Conservation (phyloP, 1,140 invertebrate genomes). For the Cheumatopsyche charites region DNA sequence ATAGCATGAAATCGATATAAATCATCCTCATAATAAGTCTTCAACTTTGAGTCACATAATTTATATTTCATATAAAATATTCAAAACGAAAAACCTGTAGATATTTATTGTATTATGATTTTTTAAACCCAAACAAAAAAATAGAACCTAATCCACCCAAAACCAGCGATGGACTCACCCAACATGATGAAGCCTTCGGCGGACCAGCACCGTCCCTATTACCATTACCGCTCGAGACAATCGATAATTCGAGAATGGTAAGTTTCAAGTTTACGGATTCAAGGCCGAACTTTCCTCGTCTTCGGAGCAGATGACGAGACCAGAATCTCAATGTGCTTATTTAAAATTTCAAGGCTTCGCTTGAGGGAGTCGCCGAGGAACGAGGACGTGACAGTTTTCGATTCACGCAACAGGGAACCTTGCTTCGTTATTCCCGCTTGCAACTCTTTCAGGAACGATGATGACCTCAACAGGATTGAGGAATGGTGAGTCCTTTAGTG, state of each 20-base stretch:
- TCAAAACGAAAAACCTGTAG: too few relatives aligned
- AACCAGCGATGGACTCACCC: neutral
- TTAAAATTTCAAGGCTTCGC: slow-evolving; percentile 4
- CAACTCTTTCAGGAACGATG: neutral
- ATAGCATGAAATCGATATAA: too few relatives aligned
- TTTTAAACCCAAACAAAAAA: too few relatives aligned
- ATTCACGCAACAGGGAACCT: neutral
- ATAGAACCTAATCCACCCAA: neutral
- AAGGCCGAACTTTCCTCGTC: neutral
- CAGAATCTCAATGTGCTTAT: neutral
- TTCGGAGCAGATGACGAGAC: neutral
- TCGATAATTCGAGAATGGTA: slow-evolving; percentile 14
- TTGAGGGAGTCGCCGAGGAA: neutral
- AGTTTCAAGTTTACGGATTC: neutral
- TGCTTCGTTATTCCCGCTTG: neutral
- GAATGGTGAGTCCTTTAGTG: neutral
- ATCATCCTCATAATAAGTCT: too few relatives aligned
- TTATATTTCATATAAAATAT: too few relatives aligned
- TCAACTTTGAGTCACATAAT: too few relatives aligned
- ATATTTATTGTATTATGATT: too few relatives aligned
- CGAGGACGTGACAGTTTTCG: neutral
- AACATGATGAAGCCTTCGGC: neutral
- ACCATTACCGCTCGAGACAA: neutral
- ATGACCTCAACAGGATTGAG: neutral
- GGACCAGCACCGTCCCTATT: neutral